phyloP scores from a whole-genome alignment of 2,113 vertebrate genomes.

The Atherinomorus stipes region DNA sequence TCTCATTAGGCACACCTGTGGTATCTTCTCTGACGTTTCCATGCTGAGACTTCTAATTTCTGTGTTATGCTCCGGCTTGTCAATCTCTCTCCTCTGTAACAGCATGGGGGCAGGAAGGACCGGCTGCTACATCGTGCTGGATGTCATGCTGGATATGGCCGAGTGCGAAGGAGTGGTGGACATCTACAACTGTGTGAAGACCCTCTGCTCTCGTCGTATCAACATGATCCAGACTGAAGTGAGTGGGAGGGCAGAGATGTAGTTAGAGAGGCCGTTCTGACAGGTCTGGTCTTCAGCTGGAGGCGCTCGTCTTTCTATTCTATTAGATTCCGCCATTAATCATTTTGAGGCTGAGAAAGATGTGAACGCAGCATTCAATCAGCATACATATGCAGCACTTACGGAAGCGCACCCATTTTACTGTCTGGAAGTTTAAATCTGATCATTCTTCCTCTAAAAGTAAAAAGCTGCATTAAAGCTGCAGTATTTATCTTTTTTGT shows the following conservation, averaged over 20 bases:
- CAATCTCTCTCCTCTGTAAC: slow-evolving; percentile 38
- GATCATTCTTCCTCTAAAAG: no score
- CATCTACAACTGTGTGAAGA: slow-evolving; percentile 98
- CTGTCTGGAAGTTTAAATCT: no score
- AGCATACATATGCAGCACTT: no score
- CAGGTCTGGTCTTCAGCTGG: slow-evolving; percentile 6
- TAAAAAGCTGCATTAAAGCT: no score
- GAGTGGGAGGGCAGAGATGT: slow-evolving; percentile 42
- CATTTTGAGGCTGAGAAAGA: background rate
- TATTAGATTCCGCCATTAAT: background rate
- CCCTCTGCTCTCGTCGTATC: slow-evolving; percentile 92
- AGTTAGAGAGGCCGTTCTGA: background rate
- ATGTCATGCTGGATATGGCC: slow-evolving; percentile 98
- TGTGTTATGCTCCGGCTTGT: slow-evolving; percentile 10
- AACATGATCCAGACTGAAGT: slow-evolving; percentile 99
- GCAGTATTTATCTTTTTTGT: no score
- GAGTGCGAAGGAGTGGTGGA: slow-evolving; percentile 97
- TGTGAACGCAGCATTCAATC: background rate
- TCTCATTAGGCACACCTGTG: no score
- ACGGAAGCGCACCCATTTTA: no score
- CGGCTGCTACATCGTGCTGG: slow-evolving; percentile 96
- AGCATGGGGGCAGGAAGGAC: slow-evolving; percentile 93
- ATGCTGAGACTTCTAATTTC: slow-evolving; percentile 2
- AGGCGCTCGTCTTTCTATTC: background rate
- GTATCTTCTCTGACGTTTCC: slow-evolving; percentile 12